phyloP scores from a whole-genome alignment of 2,888 invertebrate genomes.

The Calliopum simillimum region DNA sequence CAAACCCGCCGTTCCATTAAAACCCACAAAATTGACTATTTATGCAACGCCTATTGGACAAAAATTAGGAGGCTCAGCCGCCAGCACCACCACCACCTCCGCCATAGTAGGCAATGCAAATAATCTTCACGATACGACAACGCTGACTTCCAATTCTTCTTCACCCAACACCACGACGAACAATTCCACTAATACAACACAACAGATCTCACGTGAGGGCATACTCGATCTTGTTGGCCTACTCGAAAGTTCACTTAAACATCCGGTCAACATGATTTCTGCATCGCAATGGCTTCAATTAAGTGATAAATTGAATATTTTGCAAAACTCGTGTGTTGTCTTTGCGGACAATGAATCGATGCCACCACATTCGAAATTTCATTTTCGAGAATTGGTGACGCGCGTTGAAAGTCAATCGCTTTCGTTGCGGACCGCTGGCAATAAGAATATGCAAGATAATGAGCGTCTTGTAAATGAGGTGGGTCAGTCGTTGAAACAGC shows the following conservation, averaged over 20 bases:
- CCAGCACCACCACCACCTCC: constrained; percentile 45
- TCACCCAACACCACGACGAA: background rate
- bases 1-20: constrained; percentile 79
- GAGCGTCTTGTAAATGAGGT: constrained; percentile 78
- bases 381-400: constrained; percentile 81
- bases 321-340: constrained; percentile 85
- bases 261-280: constrained; percentile 67
- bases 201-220: constrained; percentile 69
- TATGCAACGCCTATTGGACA: constrained; percentile 81
- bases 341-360: constrained; percentile 83
- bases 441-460: constrained; percentile 77
- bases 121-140: constrained; percentile 61
- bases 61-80: constrained; percentile 48
- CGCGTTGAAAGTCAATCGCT: constrained; percentile 78
- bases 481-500: constrained; percentile 67
- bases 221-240: constrained; percentile 76
- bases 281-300: constrained; percentile 83
- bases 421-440: constrained; percentile 76
- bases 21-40: constrained; percentile 74
- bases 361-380: constrained; percentile 89
- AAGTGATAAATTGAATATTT: constrained; percentile 83
- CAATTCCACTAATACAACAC: constrained; percentile 3
- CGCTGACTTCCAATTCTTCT: constrained; percentile 67
- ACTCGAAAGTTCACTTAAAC: constrained; percentile 75
- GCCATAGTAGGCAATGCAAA: constrained; percentile 42